Evolutionary conservation across 2,888 invertebrate genomes (phyloP).

Genomic region (Philereme transversata): DNA sequence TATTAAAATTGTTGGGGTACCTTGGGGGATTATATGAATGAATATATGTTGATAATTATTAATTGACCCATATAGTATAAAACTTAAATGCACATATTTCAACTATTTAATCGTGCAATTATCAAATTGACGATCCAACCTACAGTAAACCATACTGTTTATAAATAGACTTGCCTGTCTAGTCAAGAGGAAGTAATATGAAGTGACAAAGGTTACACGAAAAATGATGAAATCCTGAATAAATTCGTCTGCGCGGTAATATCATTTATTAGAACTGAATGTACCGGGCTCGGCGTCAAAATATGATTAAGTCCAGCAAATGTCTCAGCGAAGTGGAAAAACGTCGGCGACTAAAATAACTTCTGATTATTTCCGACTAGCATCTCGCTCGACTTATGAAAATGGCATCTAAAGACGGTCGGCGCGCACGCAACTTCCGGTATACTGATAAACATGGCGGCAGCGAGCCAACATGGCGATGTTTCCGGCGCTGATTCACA

Average conservation of each 20-base stretch:
- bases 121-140: neutral
- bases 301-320: conserved; percentile 75
- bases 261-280: conserved; percentile 64
- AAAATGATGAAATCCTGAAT: conserved; percentile 45
- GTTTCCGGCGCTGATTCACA: conserved; percentile 83
- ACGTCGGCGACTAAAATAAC: conserved; percentile 76
- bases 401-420: conserved; percentile 76
- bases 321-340: conserved; percentile 80
- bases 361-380: conserved; percentile 78
- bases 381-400: conserved; percentile 71
- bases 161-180: conserved; percentile 2
- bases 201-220: neutral
- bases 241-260: conserved; percentile 54
- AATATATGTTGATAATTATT: conserved; percentile 86
- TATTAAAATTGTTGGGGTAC: conserved; percentile 86
- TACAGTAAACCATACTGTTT: too few species aligned
- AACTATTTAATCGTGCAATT: neutral
- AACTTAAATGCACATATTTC: conserved; percentile 62
- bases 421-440: conserved; percentile 83
- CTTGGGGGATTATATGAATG: conserved; percentile 87
- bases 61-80: conserved; percentile 87
- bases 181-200: conserved; percentile 5
- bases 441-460: conserved; percentile 79
- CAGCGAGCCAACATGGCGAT: conserved; percentile 80
- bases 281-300: conserved; percentile 63